phyloP scores from a whole-genome alignment of 2,797 vertebrate genomes.

The Clarias platycephalus region DNA sequence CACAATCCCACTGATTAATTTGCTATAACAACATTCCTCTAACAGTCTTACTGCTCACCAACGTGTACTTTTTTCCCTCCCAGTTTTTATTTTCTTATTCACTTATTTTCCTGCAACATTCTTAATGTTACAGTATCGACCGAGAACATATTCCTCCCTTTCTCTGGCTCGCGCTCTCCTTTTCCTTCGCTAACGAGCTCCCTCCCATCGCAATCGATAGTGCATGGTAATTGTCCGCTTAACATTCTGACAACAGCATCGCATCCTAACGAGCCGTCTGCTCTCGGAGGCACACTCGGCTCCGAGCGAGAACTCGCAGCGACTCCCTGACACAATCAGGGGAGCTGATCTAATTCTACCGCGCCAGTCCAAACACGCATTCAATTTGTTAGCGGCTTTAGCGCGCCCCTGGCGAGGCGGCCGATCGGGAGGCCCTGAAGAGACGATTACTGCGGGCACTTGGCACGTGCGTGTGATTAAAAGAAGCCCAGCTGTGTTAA shows the following conservation, averaged over 20 bases:
- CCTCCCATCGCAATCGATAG: conserved; percentile 79
- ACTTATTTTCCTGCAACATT: background rate
- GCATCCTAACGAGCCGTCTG: conserved; percentile 70
- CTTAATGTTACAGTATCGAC: conserved; percentile 3
- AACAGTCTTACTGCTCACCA: background rate
- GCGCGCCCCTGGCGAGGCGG: conserved; percentile 46
- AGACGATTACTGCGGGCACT: conserved; percentile 54
- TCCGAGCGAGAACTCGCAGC: conserved; percentile 69
- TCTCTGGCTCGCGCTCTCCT: conserved; percentile 38
- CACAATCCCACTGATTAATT: background rate
- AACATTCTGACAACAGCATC: conserved; percentile 80
- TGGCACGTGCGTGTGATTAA: conserved; percentile 41
- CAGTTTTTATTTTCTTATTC: background rate
- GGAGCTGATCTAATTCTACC: conserved; percentile 79
- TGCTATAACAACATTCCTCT: background rate
- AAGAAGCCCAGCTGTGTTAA: conserved; percentile 30
- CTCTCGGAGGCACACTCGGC: conserved; percentile 66
- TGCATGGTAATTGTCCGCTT: conserved; percentile 82
- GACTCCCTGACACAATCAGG: conserved; percentile 76
- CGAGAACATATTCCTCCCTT: background rate
- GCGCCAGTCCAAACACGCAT: conserved; percentile 79
- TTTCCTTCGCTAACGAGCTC: conserved; percentile 70
- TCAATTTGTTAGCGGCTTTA: conserved; percentile 76
- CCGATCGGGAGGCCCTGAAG: conserved; percentile 65
- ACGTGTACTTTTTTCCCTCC: background rate